Percentiles rank a stretch among this genome's conserved stretches.
Conservation (phyloP, 1,140 invertebrate species). For the Diorhabda sublineata region DNA sequence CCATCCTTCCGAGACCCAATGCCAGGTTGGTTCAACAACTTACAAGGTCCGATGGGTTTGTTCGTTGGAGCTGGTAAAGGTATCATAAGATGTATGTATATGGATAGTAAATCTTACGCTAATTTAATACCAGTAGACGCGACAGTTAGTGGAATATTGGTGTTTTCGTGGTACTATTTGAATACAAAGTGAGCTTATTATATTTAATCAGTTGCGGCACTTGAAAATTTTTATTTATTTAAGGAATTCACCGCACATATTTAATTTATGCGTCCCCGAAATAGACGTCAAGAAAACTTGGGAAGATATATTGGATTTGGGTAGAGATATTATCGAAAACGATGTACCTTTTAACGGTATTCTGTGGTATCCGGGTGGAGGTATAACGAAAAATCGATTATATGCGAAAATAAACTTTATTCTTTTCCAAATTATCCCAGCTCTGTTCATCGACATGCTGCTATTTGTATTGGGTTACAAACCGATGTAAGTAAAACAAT, state of each 20-base stretch:
- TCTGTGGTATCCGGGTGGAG: constrained; percentile 82
- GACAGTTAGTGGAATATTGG: constrained; percentile 69
- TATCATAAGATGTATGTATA: constrained; percentile 78
- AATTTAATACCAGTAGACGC: constrained; percentile 84
- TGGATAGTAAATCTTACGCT: constrained; percentile 69
- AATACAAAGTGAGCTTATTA: constrained; percentile 12
- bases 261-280: constrained; percentile 22
- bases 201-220: too few species aligned
- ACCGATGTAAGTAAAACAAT: constrained; percentile 63
- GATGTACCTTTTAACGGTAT: constrained; percentile 70
- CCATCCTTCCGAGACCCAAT: constrained; percentile 72
- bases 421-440: constrained; percentile 81
- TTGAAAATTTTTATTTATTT: not conserved
- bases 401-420: constrained; percentile 74
- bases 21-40: constrained; percentile 90
- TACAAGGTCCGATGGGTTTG: constrained; percentile 80
- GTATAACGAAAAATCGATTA: constrained; percentile 74
- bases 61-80: constrained; percentile 78
- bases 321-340: constrained; percentile 66
- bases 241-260: constrained; percentile 9
- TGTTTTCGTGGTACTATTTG: constrained; percentile 49
- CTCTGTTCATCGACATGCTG: constrained; percentile 71
- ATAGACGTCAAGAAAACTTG: constrained; percentile 74
- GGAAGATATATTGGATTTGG: constrained; percentile 77
- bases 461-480: constrained; percentile 75